phyloP scores from a whole-genome alignment of 2,797 vertebrate genomes.

The Myotis myotis region DNA sequence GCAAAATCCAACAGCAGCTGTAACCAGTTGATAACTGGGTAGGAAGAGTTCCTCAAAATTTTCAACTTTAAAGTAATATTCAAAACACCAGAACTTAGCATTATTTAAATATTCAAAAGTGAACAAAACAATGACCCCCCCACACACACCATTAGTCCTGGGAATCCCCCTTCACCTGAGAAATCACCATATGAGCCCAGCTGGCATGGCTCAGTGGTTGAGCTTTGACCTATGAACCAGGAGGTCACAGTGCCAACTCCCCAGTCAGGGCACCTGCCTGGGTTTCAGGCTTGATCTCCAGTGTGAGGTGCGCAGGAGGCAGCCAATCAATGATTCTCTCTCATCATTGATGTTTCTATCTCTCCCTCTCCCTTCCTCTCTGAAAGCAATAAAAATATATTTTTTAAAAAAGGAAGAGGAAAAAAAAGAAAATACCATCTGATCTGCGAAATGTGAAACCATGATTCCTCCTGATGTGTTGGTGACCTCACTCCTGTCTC shows the following conservation, averaged over 20 bases:
- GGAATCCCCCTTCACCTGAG: not conserved
- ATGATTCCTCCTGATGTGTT: not conserved
- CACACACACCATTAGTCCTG: not conserved
- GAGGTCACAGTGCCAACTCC: no score
- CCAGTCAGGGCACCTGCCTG: no score
- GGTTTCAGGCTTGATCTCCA: no score
- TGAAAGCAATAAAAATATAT: no score
- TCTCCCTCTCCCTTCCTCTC: no score
- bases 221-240: no score
- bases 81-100: not conserved
- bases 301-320: no score
- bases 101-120: slow-evolving; percentile 14
- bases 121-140: not conserved
- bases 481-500: not conserved
- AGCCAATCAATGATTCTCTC: no score
- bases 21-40: not conserved
- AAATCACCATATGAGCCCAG: not conserved
- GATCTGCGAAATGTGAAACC: not conserved
- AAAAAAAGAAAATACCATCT: not conserved
- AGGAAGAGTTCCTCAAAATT: not conserved
- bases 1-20: not conserved
- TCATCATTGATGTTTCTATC: no score
- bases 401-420: not conserved
- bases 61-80: slow-evolving; percentile 9
- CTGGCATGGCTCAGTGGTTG: no score